These are phyloP conservation scores for Copidosoma floridanum DNA, from an alignment of 1,140 invertebrate genomes.

Conservation along the genomic window DNA sequence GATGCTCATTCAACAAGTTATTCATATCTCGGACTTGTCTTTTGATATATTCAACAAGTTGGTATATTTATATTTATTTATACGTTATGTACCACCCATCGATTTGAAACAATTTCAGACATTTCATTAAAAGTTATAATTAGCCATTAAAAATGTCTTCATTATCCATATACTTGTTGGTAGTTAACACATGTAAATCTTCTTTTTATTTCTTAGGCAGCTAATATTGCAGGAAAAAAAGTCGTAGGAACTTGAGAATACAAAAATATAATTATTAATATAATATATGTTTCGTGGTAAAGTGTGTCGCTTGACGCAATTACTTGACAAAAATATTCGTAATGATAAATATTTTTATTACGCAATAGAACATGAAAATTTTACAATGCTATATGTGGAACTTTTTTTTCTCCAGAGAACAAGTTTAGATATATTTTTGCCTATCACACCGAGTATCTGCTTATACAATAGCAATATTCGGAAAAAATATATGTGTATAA, in stretches of 20 bases:
- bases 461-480: conserved; percentile 12
- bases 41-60: no score
- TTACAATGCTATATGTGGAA: conserved; percentile 18
- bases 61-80: conserved; percentile 17
- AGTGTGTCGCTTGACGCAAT: conserved; percentile 4
- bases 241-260: conserved; percentile 12
- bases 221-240: background rate
- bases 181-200: background rate
- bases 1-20: no score
- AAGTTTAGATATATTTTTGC: conserved; percentile 15
- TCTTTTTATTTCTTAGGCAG: background rate
- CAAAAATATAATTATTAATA: conserved; percentile 1
- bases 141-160: conserved; percentile 16
- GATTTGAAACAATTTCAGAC: conserved; percentile 3
- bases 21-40: no score
- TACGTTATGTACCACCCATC: conserved; percentile 1
- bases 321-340: conserved; percentile 1
- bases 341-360: conserved; percentile 21
- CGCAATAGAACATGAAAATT: conserved; percentile 15
- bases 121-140: conserved; percentile 16
- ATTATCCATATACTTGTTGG: conserved; percentile 2
- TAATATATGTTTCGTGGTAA: background rate
- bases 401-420: conserved; percentile 5
- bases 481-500: conserved; percentile 17
- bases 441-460: conserved; percentile 8